These are phyloP conservation scores for Euclidia mi DNA, from an alignment of 2,888 invertebrate species.

Conservation along the genomic window DNA sequence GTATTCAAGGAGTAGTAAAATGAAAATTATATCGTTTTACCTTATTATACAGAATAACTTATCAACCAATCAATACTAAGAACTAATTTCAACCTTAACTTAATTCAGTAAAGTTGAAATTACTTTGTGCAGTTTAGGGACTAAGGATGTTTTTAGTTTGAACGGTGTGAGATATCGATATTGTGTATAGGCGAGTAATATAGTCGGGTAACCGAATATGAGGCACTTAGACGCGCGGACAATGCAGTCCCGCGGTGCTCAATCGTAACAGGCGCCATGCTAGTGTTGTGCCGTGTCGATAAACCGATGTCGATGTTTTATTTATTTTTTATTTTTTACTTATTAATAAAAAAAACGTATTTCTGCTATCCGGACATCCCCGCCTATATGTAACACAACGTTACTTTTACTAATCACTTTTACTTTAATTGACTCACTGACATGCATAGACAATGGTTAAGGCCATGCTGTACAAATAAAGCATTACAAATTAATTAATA, in stretches of 20 bases:
- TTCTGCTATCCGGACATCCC: too few species aligned
- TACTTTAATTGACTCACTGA: too few species aligned
- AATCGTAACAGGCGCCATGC: slow-evolving; percentile 81
- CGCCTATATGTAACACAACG: too few species aligned
- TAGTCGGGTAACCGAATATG: slow-evolving; percentile 87
- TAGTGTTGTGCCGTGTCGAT: slow-evolving; percentile 65
- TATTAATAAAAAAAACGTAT: too few species aligned
- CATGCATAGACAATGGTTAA: too few species aligned
- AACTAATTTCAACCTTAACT: slow-evolving; percentile 51
- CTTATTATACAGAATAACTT: slow-evolving; percentile 37
- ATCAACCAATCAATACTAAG: slow-evolving; percentile 34
- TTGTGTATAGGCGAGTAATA: slow-evolving; percentile 80
- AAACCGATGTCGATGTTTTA: slow-evolving; percentile 12
- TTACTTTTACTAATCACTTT: too few species aligned
- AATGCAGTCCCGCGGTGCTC: slow-evolving; percentile 83
- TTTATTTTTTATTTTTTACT: background rate
- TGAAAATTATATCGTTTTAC: slow-evolving; percentile 81
- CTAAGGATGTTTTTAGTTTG: slow-evolving; percentile 63
- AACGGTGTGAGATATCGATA: slow-evolving; percentile 75
- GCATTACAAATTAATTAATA: too few species aligned
- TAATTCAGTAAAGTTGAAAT: slow-evolving; percentile 35
- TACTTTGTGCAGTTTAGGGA: slow-evolving; percentile 26
- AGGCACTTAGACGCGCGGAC: slow-evolving; percentile 86
- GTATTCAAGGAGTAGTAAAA: slow-evolving; percentile 85
- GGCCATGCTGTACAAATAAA: too few species aligned